Conservation (phyloP, 2,797 vertebrate species). For the Sebastolobus alascanus region DNA sequence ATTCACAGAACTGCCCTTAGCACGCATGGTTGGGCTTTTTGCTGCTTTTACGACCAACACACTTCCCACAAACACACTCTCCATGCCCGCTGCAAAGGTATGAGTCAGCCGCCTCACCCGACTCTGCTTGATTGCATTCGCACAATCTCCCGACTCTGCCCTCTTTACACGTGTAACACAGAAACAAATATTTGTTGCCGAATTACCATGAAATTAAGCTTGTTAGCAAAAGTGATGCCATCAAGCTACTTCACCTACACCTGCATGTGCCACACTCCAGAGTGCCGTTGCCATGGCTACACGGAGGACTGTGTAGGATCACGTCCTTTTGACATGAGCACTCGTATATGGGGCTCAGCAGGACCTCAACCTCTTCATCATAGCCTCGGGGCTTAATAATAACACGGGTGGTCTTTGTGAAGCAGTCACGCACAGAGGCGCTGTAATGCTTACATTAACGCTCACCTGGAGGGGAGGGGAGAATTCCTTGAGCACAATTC, state of each 20-base stretch:
- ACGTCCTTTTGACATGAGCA: slow-evolving; percentile 61
- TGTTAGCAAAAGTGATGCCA: slow-evolving; percentile 36
- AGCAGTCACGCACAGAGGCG: slow-evolving; percentile 37
- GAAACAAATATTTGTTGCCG: slow-evolving; percentile 5
- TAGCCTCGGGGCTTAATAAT: slow-evolving; percentile 63
- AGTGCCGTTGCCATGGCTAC: slow-evolving; percentile 69
- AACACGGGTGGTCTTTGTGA: slow-evolving; percentile 23
- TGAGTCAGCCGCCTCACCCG: not conserved
- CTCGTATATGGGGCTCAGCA: slow-evolving; percentile 56
- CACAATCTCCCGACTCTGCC: slow-evolving; percentile 5
- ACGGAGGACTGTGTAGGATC: slow-evolving; percentile 41
- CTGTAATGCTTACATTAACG: slow-evolving; percentile 54
- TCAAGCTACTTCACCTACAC: slow-evolving; percentile 50
- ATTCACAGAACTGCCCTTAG: slow-evolving; percentile 13
- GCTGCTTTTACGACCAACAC: slow-evolving; percentile 30
- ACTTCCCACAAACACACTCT: slow-evolving; percentile 17
- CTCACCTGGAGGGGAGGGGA: slow-evolving; percentile 55
- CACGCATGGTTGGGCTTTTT: slow-evolving; percentile 5
- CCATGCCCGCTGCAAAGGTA: not conserved
- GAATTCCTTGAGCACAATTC: slow-evolving; percentile 36
- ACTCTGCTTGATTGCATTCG: slow-evolving; percentile 24
- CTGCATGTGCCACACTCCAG: slow-evolving; percentile 56
- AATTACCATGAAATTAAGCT: slow-evolving; percentile 25
- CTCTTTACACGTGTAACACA: slow-evolving; percentile 24
- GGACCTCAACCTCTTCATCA: slow-evolving; percentile 50